phyloP scores from a whole-genome alignment of 92 coral and sea anemone species.

The Zoanthus solanderi region DNA sequence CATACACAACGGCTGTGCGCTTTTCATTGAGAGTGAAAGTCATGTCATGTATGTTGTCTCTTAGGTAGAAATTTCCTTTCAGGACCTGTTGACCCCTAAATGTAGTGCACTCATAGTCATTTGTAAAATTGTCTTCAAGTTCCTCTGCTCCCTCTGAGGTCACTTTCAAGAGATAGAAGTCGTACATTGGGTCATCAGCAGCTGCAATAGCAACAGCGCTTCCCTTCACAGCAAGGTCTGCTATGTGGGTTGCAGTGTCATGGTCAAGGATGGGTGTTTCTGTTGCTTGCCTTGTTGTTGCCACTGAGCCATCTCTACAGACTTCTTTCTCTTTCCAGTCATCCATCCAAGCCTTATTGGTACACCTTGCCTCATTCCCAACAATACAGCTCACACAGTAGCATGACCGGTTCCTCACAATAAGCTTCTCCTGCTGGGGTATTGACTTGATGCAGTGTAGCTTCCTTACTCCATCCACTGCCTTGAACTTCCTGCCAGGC shows the following conservation, averaged over 20 bases:
- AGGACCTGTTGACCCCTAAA: slow-evolving; percentile 2
- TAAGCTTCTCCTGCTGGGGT: slow-evolving; percentile 45
- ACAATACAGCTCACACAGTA: slow-evolving; percentile 40
- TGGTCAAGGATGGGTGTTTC: slow-evolving; percentile 14
- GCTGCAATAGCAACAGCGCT: slow-evolving; percentile 73
- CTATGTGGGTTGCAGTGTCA: slow-evolving; percentile 54
- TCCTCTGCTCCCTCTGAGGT: slow-evolving; percentile 60
- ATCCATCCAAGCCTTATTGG: slow-evolving; percentile 53
- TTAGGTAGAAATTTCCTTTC: slow-evolving; percentile 48
- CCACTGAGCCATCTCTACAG: slow-evolving; percentile 26
- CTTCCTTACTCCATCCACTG: slow-evolving; percentile 15
- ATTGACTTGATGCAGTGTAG: slow-evolving; percentile 51
- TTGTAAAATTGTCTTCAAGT: slow-evolving; percentile 49
- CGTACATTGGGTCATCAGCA: slow-evolving; percentile 50
- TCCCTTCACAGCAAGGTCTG: slow-evolving; percentile 58
- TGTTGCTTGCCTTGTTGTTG: slow-evolving; percentile 57
- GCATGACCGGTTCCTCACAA: slow-evolving; percentile 29
- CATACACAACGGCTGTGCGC: slow-evolving; percentile 49
- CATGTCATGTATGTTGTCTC: slow-evolving; percentile 68
- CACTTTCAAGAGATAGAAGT: slow-evolving; percentile 11
- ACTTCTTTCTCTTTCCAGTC: slow-evolving; percentile 53
- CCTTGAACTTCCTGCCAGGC: slow-evolving; percentile 36
- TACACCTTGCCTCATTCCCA: slow-evolving; percentile 38
- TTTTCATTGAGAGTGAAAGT: slow-evolving; percentile 59
- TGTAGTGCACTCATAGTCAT: slow-evolving; percentile 44